Evolutionary conservation across 2,888 invertebrate species (phyloP), one percentile per base, ranked within the genome.

Genomic region (Nebria salina): DNA sequence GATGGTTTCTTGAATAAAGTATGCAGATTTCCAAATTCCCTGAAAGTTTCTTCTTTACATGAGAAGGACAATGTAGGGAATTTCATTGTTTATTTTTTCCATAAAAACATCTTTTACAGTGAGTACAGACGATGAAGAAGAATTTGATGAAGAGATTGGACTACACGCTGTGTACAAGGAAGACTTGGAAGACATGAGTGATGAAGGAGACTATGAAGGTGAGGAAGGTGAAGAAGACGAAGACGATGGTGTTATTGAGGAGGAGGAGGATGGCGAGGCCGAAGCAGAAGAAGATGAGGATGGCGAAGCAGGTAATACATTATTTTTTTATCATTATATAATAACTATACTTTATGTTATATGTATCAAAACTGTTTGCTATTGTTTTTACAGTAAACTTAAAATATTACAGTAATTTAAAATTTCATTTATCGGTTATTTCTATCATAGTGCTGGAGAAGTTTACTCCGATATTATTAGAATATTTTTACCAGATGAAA

Each of bases 41-140:
- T 34, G 34, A 34, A 34, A 34, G 34, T 20, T 20, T 20, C 20
- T 20, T 20, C 20, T 20, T 20, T 20, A 20, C 20, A 20, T 20
- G 20, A 20, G 20, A 20, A 20, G 20, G 20, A 20, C 20, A 20
- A 20, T 20, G 20, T 20, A 20, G 20, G 20, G 20, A 20, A 20
- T 20, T 20, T 20, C 1, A 20, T 20, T 20, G 20, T 20, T 20
- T 20, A 20, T 20, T 20, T 20, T 20, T 20, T 20, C 20, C 20
- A 20, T 20, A 1, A 0, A 20, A 20, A 20, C 1, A 20, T 20
- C 20, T 20, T 91, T 92, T 86, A 92, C 92, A 84, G 93, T 92
- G 84, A 92, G 92, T 85, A 91, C 92, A 82, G 93, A 92, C 72
- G 93, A 93, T 85, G 94, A 92, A 82, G 93, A 91, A 73, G 92